Percentiles rank a stretch among this genome's conserved stretches.
These are phyloP conservation scores for Leptopilina syphax DNA, from an alignment of 2,888 invertebrate genomes.

Conservation along the genomic window DNA sequence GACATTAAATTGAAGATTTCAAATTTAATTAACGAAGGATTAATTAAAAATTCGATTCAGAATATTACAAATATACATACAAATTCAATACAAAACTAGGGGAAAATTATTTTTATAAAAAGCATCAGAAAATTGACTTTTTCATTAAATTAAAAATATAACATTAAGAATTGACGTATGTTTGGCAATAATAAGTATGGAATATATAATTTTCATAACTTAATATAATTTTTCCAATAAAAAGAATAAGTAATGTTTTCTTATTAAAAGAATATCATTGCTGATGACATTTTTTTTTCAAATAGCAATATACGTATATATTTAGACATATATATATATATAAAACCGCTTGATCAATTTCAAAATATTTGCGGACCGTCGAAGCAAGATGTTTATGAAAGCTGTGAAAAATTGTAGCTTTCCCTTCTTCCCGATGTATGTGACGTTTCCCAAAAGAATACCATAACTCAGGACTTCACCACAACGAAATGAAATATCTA, in stretches of 20 bases:
- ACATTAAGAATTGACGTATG: too few species aligned
- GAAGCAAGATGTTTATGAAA: slow-evolving; percentile 24
- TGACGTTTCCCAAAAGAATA: slow-evolving; percentile 13
- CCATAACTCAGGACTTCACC: slow-evolving; percentile 8
- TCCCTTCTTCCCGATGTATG: slow-evolving; percentile 10
- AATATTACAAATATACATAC: neutral
- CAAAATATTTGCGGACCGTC: slow-evolving; percentile 17
- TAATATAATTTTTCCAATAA: neutral
- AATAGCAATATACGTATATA: neutral
- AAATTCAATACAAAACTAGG: neutral
- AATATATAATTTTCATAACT: too few species aligned
- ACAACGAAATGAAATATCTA: neutral
- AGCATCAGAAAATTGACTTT: neutral
- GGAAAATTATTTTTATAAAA: too few species aligned
- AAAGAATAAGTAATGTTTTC: neutral
- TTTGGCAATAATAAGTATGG: too few species aligned
- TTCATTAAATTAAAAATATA: slow-evolving; percentile 16
- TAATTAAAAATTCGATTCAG: slow-evolving; percentile 7
- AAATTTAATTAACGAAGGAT: neutral
- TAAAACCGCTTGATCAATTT: neutral
- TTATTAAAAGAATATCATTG: neutral
- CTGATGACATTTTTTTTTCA: neutral
- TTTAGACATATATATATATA: neutral
- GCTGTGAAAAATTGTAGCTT: slow-evolving; percentile 22
- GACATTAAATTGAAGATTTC: neutral